phyloP scores from a whole-genome alignment of 2,888 invertebrate species.

The Trachelus tabidus region DNA sequence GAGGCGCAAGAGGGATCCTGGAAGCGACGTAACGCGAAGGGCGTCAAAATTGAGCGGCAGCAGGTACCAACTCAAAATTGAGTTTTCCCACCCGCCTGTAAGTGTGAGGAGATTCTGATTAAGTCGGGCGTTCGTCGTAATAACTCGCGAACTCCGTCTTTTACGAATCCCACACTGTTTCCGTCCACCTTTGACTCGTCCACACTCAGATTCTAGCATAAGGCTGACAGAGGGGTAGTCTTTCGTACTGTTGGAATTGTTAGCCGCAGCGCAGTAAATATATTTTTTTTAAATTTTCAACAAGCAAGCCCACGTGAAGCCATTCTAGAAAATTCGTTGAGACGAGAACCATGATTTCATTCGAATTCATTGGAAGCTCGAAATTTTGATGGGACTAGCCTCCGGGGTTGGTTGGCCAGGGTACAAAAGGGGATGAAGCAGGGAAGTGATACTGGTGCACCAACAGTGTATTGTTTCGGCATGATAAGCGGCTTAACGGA shows the following conservation, averaged over 20 bases:
- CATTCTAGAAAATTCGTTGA: background rate
- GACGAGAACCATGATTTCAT: slow-evolving; percentile 37
- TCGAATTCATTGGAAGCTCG: slow-evolving; percentile 58
- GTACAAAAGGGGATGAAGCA: slow-evolving; percentile 24
- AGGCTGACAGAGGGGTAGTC: background rate
- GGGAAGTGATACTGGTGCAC: slow-evolving; percentile 65
- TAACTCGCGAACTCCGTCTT: background rate
- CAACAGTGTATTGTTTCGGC: slow-evolving; percentile 66
- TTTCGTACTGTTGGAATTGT: background rate
- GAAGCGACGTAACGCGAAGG: slow-evolving; percentile 37
- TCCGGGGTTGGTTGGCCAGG: slow-evolving; percentile 18
- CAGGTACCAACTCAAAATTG: slow-evolving; percentile 55
- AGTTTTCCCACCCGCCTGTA: slow-evolving; percentile 59
- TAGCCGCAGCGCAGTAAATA: background rate
- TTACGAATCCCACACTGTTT: background rate
- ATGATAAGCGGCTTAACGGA: slow-evolving; percentile 67
- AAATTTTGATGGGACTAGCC: slow-evolving; percentile 56
- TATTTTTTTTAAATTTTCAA: background rate
- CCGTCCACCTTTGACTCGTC: background rate
- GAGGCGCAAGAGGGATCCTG: background rate
- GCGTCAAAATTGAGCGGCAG: slow-evolving; percentile 61
- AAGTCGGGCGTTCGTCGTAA: slow-evolving; percentile 34
- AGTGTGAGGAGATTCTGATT: slow-evolving; percentile 62
- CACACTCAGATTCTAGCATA: background rate
- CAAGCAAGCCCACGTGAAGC: background rate